Percentiles rank a stretch among this genome's conserved stretches.
Evolutionary conservation across 2,888 invertebrate species (phyloP).

Genomic region (Meliscaeva auricollis): DNA sequence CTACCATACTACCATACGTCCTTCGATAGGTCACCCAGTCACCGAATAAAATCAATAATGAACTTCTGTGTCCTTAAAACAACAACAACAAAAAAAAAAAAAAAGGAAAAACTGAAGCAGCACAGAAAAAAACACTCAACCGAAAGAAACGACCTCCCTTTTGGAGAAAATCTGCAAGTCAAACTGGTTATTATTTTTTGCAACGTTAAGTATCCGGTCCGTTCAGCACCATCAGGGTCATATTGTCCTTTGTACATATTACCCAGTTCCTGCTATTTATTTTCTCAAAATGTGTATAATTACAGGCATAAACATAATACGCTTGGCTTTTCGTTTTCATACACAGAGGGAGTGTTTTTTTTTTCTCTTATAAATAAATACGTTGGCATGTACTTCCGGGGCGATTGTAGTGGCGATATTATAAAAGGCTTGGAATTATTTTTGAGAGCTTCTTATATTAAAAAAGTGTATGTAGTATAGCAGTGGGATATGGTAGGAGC

Average conservation of each 20-base stretch:
- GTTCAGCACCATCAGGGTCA: constrained; percentile 24
- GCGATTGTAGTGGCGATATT: too few relatives aligned
- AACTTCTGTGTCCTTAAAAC: constrained; percentile 26
- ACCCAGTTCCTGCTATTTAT: neutral
- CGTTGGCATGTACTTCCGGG: too few relatives aligned
- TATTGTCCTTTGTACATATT: neutral
- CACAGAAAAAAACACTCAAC: constrained; percentile 35
- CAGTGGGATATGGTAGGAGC: too few relatives aligned
- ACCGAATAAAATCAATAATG: constrained; percentile 67
- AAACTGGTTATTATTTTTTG: constrained; percentile 70
- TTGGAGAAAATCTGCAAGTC: constrained; percentile 66
- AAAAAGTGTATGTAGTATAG: too few relatives aligned
- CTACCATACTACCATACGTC: too few relatives aligned
- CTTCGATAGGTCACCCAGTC: constrained; percentile 58
- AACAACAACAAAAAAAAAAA: neutral
- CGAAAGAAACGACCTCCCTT: constrained; percentile 41
- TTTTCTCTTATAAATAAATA: too few relatives aligned
- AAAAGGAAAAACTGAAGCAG: neutral
- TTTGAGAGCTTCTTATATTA: too few relatives aligned
- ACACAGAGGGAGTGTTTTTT: too few relatives aligned
- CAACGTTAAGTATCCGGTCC: constrained; percentile 41
- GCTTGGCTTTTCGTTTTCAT: neutral
- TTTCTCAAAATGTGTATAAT: constrained; percentile 47
- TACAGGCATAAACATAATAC: constrained; percentile 22
- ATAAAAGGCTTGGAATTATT: too few relatives aligned